phyloP scores from a whole-genome alignment of 1,140 invertebrate genomes.

The Arctopsyche grandis region DNA sequence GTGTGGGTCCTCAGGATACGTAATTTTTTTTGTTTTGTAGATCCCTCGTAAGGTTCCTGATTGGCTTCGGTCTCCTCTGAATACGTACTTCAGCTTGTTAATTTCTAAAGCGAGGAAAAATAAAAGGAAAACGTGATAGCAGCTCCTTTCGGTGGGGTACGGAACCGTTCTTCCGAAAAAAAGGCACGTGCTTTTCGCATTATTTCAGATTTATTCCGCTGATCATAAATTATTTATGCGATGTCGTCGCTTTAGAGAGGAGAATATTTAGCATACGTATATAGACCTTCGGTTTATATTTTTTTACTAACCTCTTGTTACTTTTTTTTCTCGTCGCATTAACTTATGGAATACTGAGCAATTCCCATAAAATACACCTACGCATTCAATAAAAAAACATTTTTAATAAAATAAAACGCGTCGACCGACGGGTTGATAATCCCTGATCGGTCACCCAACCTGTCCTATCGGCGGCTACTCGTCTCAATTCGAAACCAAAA shows the following conservation, averaged over 20 bases:
- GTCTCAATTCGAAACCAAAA: conserved; percentile 28
- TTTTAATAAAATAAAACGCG: neutral
- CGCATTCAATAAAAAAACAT: no score
- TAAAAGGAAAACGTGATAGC: conserved; percentile 11
- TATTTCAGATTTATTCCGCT: no score
- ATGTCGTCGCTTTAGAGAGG: no score
- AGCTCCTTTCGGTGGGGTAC: neutral
- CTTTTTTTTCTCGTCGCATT: no score
- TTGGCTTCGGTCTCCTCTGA: conserved; percentile 26
- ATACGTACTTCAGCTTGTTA: conserved; percentile 23
- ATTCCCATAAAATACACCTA: no score
- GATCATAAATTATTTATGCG: no score
- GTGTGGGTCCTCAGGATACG: neutral
- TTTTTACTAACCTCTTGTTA: no score
- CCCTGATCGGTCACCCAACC: neutral
- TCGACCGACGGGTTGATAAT: neutral
- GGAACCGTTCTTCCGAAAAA: neutral
- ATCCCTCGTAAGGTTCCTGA: conserved; percentile 12
- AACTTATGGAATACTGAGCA: no score
- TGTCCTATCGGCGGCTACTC: conserved; percentile 1
- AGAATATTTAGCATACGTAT: no score
- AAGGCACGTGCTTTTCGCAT: no score
- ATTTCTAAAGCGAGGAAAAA: conserved; percentile 17
- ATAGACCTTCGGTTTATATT: no score
- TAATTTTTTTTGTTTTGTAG: conserved; percentile 11